A percentile compares a stretch with the other conserved stretches of the same genome.
Evolutionary conservation across 2,113 vertebrate genomes (phyloP).

Genomic region (Hippocampus abdominalis): DNA sequence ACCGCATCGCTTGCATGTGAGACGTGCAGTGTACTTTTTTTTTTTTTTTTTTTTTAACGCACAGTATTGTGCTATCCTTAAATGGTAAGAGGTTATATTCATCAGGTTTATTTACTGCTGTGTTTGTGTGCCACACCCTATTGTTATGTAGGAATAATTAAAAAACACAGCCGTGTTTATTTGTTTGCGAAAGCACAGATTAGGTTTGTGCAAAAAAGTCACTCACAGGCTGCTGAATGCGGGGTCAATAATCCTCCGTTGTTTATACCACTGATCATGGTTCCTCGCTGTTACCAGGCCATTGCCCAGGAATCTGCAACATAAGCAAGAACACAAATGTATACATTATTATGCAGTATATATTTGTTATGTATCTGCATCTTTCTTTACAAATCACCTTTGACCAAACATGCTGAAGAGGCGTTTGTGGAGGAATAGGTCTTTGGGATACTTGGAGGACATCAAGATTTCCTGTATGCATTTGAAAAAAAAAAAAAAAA

Average conservation of each 20-base stretch:
- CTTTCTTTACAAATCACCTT: slow-evolving; percentile 41
- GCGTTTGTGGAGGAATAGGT: slow-evolving; percentile 41
- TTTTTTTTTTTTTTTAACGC: too few relatives aligned
- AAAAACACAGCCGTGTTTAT: background rate
- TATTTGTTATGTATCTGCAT: too few relatives aligned
- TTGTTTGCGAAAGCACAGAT: background rate
- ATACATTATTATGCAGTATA: background rate
- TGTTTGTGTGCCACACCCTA: background rate
- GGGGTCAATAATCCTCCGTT: slow-evolving; percentile 84
- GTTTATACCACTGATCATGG: slow-evolving; percentile 84
- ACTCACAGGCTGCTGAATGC: slow-evolving; percentile 84
- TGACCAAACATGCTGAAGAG: slow-evolving; percentile 66
- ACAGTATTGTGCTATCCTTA: too few relatives aligned
- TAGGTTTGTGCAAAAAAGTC: background rate
- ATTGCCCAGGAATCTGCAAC: slow-evolving; percentile 80
- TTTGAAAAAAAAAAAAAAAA: background rate
- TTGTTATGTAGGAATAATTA: background rate
- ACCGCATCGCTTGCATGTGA: too few relatives aligned
- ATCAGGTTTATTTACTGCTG: too few relatives aligned
- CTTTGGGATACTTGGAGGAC: slow-evolving; percentile 72
- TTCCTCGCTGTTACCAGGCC: slow-evolving; percentile 76
- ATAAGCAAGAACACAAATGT: background rate
- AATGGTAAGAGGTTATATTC: too few relatives aligned
- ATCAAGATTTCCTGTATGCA: slow-evolving; percentile 67
- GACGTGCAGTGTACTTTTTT: too few relatives aligned